Evolutionary conservation across 2,113 vertebrate species (phyloP).

Genomic region (Bos javanicus): DNA sequence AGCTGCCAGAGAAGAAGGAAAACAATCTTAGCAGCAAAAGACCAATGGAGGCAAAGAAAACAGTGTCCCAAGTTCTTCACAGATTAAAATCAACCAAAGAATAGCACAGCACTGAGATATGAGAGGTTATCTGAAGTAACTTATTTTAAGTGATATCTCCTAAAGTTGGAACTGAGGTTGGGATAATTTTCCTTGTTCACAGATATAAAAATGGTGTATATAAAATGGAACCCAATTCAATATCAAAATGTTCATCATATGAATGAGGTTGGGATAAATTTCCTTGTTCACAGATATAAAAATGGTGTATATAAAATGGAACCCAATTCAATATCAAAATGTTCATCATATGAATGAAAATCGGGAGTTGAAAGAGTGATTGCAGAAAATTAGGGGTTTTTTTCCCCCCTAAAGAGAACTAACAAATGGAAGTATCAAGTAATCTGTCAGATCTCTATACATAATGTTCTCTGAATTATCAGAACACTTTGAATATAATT

Average conservation of each 20-base stretch:
- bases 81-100: not conserved
- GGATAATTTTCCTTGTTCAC: not conserved
- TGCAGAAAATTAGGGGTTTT: not conserved
- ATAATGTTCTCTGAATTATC: constrained; percentile 3
- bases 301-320: not conserved
- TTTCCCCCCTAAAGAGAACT: not conserved
- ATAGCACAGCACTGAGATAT: not conserved
- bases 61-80: not conserved
- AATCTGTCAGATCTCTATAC: not conserved
- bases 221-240: not conserved
- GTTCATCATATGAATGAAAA: not conserved
- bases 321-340: not conserved
- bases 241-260: not conserved
- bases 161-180: not conserved
- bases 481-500: not conserved
- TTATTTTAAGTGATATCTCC: not conserved
- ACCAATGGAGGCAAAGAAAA: not conserved
- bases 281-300: not conserved
- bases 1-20: not conserved
- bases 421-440: not conserved
- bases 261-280: not conserved
- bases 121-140: not conserved
- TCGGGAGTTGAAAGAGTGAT: not conserved
- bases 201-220: not conserved
- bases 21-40: not conserved